phyloP scores from a whole-genome alignment of 2,888 invertebrate species.

The Rutpela maculata region DNA sequence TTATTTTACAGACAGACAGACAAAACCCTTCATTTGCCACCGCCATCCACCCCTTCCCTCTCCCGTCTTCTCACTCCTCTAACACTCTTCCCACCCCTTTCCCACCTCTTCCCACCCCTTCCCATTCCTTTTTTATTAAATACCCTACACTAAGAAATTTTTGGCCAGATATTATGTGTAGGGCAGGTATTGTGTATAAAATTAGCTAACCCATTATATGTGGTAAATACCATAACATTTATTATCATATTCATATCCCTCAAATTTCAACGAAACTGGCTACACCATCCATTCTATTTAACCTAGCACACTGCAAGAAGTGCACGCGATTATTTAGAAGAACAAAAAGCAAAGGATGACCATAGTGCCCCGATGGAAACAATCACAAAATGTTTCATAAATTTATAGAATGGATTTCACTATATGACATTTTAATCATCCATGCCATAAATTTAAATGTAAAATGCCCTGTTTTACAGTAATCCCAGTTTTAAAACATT shows the following conservation, averaged over 20 bases:
- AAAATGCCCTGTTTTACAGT: constrained; percentile 10
- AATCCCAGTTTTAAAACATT: constrained; percentile 15
- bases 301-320: background rate
- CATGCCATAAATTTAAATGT: constrained; percentile 8
- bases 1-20: too few relatives aligned
- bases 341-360: constrained; percentile 14
- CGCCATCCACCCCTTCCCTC: too few relatives aligned
- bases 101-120: too few relatives aligned
- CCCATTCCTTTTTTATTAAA: too few relatives aligned
- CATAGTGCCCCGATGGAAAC: background rate
- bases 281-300: background rate
- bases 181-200: too few relatives aligned
- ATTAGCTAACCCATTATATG: too few relatives aligned
- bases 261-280: background rate
- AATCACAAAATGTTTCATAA: constrained; percentile 8
- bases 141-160: too few relatives aligned
- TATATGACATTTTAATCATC: constrained; percentile 31
- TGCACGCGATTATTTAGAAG: background rate
- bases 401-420: constrained; percentile 22
- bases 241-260: background rate
- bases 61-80: too few relatives aligned
- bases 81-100: too few relatives aligned
- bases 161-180: too few relatives aligned
- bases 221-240: too few relatives aligned
- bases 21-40: too few relatives aligned